Base-by-base conservation (phyloP, 1,140 invertebrate genomes). In the Euura lappo region DNA sequence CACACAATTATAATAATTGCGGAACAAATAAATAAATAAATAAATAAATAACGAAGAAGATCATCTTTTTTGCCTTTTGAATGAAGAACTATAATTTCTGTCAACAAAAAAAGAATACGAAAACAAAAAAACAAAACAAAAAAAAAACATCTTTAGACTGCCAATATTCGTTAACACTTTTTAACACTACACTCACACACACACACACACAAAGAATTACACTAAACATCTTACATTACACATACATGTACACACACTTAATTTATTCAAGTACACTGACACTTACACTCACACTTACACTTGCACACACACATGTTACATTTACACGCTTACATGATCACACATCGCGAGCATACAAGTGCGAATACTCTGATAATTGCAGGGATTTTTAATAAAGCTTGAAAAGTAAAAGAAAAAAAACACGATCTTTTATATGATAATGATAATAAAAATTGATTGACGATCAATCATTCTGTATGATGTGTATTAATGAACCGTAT, bases 231-330 rank as follows among this genome's bases (percentile, higher is more conserved):
- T 43, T 44, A 71, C 44, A 73, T 46, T 42, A 68, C 70, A 74
- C 28, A 2, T 47, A 47, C 68, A 47, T n/a, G 46, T 65, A 68
- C 45, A 60, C 28, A 68, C n/a, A 74, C 67, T 6, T 42, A 65
- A 72, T 28, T 68, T 60, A 74, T 44, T 28, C 68, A 47, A 10
- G 46, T 65, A 68, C 45, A 60, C 5, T 45, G 2, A 74, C 60
- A 68, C 72, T 69, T 51, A 69, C 71, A 46, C 67, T 71, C 74
- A 75, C 45, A 72, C 42, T 5, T 4, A 70, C 13, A 68, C 45
- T 71, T 65, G 7, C 44, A 65, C 65, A 71, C n/a, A 71, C 46
- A 74, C 42, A 70, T 44, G 47, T 28, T 28, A 72, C 60, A 65
- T 11, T 28, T 60, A 60, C 51, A 60, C 6, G 3, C 70, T 46